phyloP scores from a whole-genome alignment of 2,888 invertebrate species.

The Coleophora deauratella region DNA sequence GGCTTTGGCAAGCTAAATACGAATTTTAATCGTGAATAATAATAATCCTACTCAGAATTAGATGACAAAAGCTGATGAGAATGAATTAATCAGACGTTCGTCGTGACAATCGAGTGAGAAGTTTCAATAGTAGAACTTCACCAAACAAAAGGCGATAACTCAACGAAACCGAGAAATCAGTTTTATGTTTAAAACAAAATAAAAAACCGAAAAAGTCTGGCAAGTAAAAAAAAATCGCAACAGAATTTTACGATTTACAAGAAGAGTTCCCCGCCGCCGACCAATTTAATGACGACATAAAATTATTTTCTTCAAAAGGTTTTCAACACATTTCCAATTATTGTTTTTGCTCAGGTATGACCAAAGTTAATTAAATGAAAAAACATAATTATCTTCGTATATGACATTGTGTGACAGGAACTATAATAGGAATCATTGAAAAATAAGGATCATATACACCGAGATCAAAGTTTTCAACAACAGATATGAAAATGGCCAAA shows the following conservation, averaged over 20 bases:
- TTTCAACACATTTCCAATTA: not conserved
- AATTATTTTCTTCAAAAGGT: not conserved
- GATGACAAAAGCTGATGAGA: not conserved
- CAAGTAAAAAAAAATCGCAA: constrained; percentile 15
- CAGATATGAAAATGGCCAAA: too few species aligned
- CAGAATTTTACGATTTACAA: constrained; percentile 14
- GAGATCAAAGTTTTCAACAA: too few species aligned
- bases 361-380: too few species aligned
- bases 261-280: not conserved
- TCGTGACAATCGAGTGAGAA: constrained; percentile 5
- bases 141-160: constrained; percentile 34
- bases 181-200: constrained; percentile 26
- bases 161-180: constrained; percentile 36
- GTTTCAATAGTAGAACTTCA: constrained; percentile 4
- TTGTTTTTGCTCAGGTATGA: too few species aligned
- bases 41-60: too few species aligned
- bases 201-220: constrained; percentile 24
- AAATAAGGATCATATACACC: too few species aligned
- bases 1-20: too few species aligned
- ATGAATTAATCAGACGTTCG: not conserved
- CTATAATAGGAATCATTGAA: too few species aligned
- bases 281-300: not conserved
- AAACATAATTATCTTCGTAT: too few species aligned
- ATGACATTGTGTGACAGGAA: too few species aligned
- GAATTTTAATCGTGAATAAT: too few species aligned